Conservation (phyloP, 2,113 vertebrate species). For the Saimiri boliviensis region DNA sequence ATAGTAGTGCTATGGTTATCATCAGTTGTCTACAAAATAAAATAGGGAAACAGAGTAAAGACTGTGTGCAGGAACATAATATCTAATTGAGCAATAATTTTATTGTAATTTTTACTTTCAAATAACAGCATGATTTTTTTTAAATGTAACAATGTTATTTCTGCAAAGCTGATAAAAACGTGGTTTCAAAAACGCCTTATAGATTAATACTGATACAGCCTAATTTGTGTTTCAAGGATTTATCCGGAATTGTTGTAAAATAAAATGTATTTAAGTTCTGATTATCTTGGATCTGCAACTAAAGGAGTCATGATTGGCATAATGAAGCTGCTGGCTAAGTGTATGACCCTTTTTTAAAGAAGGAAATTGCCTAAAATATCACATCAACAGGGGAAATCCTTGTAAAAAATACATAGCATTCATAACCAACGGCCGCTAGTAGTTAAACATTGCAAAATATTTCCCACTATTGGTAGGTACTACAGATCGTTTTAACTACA, state of each 20-base stretch:
- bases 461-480: slow-evolving; percentile 23
- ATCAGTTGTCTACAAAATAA: slow-evolving; percentile 83
- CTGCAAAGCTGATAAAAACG: slow-evolving; percentile 78
- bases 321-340: slow-evolving; percentile 77
- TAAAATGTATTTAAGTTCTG: slow-evolving; percentile 79
- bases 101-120: slow-evolving; percentile 82
- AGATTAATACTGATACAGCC: slow-evolving; percentile 78
- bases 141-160: slow-evolving; percentile 68
- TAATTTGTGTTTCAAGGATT: slow-evolving; percentile 80
- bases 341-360: slow-evolving; percentile 66
- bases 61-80: slow-evolving; percentile 64
- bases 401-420: slow-evolving; percentile 62
- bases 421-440: slow-evolving; percentile 57
- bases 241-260: slow-evolving; percentile 79
- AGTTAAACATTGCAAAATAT: slow-evolving; percentile 71
- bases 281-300: slow-evolving; percentile 77
- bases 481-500: slow-evolving; percentile 15
- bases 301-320: slow-evolving; percentile 59
- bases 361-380: slow-evolving; percentile 73
- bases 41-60: slow-evolving; percentile 80
- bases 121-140: slow-evolving; percentile 72
- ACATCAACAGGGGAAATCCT: slow-evolving; percentile 76
- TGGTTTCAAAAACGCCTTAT: slow-evolving; percentile 68
- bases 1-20: slow-evolving; percentile 80
- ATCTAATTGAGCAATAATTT: slow-evolving; percentile 83